These are phyloP conservation scores for Drosophila setifemur DNA, from an alignment of 1,140 invertebrate species.

Conservation along the genomic window DNA sequence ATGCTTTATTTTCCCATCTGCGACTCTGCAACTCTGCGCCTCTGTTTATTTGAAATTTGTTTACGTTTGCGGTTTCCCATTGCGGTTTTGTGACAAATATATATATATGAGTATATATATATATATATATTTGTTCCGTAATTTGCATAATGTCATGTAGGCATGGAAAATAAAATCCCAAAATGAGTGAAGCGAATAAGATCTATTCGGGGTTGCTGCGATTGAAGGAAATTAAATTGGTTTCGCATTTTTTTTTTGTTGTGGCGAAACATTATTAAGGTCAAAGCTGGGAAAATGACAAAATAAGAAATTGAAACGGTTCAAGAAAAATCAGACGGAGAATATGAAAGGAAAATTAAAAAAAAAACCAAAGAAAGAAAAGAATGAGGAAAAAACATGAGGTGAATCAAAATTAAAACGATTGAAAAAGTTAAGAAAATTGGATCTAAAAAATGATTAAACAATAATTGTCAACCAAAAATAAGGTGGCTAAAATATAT, in stretches of 20 bases:
- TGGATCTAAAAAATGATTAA: no score
- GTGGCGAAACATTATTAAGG: not conserved
- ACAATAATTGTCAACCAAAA: no score
- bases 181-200: conserved; percentile 3
- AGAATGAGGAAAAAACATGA: no score
- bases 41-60: conserved; percentile 10
- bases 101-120: no score
- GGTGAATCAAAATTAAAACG: no score
- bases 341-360: not conserved
- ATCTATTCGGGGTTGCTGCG: not conserved
- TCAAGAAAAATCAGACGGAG: not conserved
- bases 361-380: not conserved
- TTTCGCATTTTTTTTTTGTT: no score
- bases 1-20: not conserved
- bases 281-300: not conserved
- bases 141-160: conserved; percentile 34
- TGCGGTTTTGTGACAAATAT: not conserved
- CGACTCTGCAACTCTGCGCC: no score
- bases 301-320: not conserved
- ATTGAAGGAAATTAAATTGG: not conserved
- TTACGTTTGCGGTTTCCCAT: conserved; percentile 19
- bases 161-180: not conserved
- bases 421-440: no score
- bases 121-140: no score
- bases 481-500: no score